These are phyloP conservation scores for Eristalis arbustorum DNA, from an alignment of 2,888 invertebrate species.

Conservation along the genomic window DNA sequence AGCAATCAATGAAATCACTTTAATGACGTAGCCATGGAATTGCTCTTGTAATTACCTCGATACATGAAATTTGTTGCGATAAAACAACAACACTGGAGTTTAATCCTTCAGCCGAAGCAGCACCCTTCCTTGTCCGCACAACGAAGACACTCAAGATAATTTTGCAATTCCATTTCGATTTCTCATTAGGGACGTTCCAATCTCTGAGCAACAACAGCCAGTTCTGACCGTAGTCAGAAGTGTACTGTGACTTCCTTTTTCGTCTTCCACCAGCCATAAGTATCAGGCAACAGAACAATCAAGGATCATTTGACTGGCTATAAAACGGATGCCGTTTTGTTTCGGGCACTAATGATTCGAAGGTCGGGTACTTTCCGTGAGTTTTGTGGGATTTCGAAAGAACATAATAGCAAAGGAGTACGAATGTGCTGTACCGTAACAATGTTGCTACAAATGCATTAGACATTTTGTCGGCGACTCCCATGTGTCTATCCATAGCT, in stretches of 20 bases:
- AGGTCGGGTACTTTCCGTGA: constrained; percentile 45
- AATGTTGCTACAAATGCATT: constrained; percentile 54
- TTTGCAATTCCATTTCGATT: constrained; percentile 68
- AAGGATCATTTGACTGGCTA: constrained; percentile 69
- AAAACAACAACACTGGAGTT: constrained; percentile 51
- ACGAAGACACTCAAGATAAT: constrained; percentile 60
- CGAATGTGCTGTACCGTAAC: constrained; percentile 28
- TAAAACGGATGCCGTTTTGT: constrained; percentile 62
- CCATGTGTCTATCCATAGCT: constrained; percentile 25
- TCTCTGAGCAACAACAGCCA: constrained; percentile 48
- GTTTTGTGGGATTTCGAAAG: constrained; percentile 55
- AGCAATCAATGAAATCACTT: constrained; percentile 69
- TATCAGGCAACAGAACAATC: constrained; percentile 60
- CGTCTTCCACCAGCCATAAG: constrained; percentile 31
- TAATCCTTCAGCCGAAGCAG: constrained; percentile 35
- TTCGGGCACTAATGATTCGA: constrained; percentile 60
- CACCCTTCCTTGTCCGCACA: neutral
- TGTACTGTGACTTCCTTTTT: constrained; percentile 10
- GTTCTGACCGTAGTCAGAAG: neutral
- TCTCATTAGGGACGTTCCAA: constrained; percentile 66
- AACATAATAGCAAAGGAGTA: constrained; percentile 27
- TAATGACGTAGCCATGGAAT: constrained; percentile 58
- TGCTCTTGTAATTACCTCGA: constrained; percentile 63
- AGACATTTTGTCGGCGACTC: constrained; percentile 31
- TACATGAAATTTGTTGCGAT: constrained; percentile 59